A percentile compares a stretch with the other conserved stretches of the same genome.
These are phyloP conservation scores for Eucriotettix oculatus DNA, from an alignment of 2,888 invertebrate genomes.

Conservation along the genomic window DNA sequence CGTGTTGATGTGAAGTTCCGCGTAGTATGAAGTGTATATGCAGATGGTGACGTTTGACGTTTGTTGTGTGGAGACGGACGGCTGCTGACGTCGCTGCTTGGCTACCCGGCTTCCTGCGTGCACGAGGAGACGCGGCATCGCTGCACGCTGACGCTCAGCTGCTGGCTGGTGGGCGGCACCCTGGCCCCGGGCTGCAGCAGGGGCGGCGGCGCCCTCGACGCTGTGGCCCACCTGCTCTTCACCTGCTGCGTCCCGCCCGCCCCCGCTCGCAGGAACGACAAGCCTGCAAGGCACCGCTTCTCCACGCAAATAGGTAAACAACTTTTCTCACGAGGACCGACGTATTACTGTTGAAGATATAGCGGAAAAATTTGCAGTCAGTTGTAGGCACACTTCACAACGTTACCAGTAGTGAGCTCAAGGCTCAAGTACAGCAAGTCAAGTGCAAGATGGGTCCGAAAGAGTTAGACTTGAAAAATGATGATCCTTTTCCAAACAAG, in stretches of 20 bases:
- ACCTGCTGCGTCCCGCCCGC: conserved; percentile 42
- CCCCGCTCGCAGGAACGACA: conserved; percentile 8
- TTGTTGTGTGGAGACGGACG: conserved; percentile 3
- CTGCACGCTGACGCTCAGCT: conserved; percentile 53
- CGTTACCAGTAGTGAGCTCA: not conserved
- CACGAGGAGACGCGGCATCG: conserved; percentile 39
- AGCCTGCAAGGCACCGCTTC: too few species aligned
- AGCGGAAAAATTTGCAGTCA: too few species aligned
- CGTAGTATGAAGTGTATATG: too few species aligned
- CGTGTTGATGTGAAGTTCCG: too few species aligned
- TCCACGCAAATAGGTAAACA: too few species aligned
- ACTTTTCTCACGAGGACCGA: too few species aligned
- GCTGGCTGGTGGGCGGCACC: conserved; percentile 58
- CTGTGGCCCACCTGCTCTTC: conserved; percentile 44
- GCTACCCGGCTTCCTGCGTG: conserved; percentile 38
- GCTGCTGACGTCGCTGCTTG: conserved; percentile 27
- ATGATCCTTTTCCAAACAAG: too few species aligned
- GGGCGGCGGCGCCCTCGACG: conserved; percentile 16
- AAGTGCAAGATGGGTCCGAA: too few species aligned
- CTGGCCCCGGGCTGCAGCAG: conserved; percentile 22
- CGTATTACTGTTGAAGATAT: too few species aligned
- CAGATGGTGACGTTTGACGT: not conserved
- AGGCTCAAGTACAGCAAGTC: not conserved
- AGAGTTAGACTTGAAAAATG: too few species aligned
- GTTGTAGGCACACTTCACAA: not conserved